Evolutionary conservation across 2,888 invertebrate genomes (phyloP).

Genomic region (Liopterus haemorrhoidalis): DNA sequence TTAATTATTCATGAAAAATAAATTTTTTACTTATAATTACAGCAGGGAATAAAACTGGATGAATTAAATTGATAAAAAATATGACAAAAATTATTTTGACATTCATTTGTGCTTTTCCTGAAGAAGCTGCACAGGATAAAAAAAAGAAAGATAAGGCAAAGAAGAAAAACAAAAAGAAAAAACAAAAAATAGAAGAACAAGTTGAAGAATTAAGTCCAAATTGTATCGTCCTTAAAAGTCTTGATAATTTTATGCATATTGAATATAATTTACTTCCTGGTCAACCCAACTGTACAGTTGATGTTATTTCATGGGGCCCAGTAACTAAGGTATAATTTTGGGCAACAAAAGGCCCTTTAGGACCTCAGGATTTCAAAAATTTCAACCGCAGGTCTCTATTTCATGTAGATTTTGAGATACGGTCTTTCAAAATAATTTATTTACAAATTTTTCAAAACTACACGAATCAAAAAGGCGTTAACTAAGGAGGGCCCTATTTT

Average conservation of each 20-base stretch:
- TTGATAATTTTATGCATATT: conserved; percentile 27
- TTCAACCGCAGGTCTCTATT: too few species aligned
- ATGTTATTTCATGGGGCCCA: conserved; percentile 32
- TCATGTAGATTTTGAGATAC: too few species aligned
- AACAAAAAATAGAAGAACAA: conserved; percentile 5
- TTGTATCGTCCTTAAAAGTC: conserved; percentile 20
- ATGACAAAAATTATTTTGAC: conserved; percentile 13
- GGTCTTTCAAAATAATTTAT: too few species aligned
- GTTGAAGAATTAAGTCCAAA: conserved; percentile 11
- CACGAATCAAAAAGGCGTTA: too few species aligned
- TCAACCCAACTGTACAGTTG: conserved; percentile 27
- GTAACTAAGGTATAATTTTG: conserved; percentile 29
- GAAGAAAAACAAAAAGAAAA: conserved; percentile 13
- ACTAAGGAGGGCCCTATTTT: too few species aligned
- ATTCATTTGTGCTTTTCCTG: conserved; percentile 12
- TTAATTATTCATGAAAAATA: too few species aligned
- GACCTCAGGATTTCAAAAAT: too few species aligned
- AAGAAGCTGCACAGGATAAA: conserved; percentile 6
- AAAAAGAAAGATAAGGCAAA: neutral
- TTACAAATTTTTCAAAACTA: too few species aligned
- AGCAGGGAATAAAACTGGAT: neutral
- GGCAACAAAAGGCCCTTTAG: too few species aligned
- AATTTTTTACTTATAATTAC: too few species aligned
- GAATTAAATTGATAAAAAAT: conserved; percentile 2
- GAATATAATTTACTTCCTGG: conserved; percentile 31